Evolutionary conservation across 2,888 invertebrate species (phyloP).

Genomic region (Dasysyrphus tricinctus): DNA sequence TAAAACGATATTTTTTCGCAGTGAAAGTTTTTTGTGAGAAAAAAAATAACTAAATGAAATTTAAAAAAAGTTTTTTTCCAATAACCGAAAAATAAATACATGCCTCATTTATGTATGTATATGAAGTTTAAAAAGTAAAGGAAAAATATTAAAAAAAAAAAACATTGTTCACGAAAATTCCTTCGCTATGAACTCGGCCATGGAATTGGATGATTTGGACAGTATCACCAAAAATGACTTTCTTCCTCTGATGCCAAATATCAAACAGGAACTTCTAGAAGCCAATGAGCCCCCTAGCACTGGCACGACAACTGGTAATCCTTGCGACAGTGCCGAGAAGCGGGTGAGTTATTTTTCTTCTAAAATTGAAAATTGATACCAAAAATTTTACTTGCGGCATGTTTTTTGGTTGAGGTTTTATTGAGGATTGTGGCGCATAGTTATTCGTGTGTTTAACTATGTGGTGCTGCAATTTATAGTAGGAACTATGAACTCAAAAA

Average conservation of each 20-base stretch:
- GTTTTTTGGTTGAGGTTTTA: neutral
- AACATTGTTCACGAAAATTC: conserved; percentile 56
- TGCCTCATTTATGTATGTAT: conserved; percentile 40
- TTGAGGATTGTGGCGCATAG: conserved; percentile 25
- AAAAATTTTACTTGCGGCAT: conserved; percentile 6
- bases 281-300: conserved; percentile 78
- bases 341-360: conserved; percentile 79
- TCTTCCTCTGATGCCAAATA: conserved; percentile 81
- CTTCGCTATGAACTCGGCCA: conserved; percentile 76
- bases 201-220: conserved; percentile 83
- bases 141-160: conserved; percentile 51
- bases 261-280: conserved; percentile 83
- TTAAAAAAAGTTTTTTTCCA: neutral
- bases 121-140: conserved; percentile 42
- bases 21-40: conserved; percentile 65
- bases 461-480: neutral
- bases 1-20: conserved; percentile 48
- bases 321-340: conserved; percentile 83
- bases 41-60: conserved; percentile 19
- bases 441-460: neutral
- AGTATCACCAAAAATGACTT: conserved; percentile 82
- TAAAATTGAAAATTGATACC: neutral
- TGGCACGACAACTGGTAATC: conserved; percentile 80
- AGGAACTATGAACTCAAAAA: neutral
- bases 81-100: conserved; percentile 24